phyloP scores from a whole-genome alignment of 2,113 vertebrate species.

The Cichladusa arquata region DNA sequence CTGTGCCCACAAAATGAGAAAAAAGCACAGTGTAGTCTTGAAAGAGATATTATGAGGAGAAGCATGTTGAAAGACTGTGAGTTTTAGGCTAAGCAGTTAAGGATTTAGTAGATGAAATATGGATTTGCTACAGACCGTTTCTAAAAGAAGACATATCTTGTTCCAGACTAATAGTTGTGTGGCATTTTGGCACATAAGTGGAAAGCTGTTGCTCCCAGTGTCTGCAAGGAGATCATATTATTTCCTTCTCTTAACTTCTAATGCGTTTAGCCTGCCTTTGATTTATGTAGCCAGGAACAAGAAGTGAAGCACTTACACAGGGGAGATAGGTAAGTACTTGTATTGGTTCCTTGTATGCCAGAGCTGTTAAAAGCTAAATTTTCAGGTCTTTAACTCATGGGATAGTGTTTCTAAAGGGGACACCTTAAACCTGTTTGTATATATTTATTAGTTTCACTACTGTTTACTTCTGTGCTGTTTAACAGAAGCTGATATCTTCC shows the following conservation, averaged over 20 bases:
- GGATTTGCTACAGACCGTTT: background rate
- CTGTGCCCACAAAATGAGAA: background rate
- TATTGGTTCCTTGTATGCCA: background rate
- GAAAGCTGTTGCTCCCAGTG: background rate
- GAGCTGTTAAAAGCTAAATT: background rate
- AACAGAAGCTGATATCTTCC: background rate
- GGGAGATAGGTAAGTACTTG: background rate
- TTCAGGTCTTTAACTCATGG: background rate
- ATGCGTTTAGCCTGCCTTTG: slow-evolving; percentile 25
- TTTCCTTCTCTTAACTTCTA: slow-evolving; percentile 15
- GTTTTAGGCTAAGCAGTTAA: background rate
- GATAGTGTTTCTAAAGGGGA: background rate
- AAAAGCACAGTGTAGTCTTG: background rate
- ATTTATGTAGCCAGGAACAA: slow-evolving; percentile 50
- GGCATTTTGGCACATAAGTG: background rate
- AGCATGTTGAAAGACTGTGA: background rate
- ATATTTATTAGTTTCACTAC: slow-evolving; percentile 13
- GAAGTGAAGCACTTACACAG: slow-evolving; percentile 23
- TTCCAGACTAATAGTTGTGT: background rate
- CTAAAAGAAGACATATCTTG: background rate
- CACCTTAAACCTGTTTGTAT: background rate
- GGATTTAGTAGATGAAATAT: background rate
- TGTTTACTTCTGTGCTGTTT: background rate
- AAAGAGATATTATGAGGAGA: background rate
- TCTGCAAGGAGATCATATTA: slow-evolving; percentile 34